Evolutionary conservation across 2,797 vertebrate species (phyloP).

Genomic region (Alosa sapidissima): DNA sequence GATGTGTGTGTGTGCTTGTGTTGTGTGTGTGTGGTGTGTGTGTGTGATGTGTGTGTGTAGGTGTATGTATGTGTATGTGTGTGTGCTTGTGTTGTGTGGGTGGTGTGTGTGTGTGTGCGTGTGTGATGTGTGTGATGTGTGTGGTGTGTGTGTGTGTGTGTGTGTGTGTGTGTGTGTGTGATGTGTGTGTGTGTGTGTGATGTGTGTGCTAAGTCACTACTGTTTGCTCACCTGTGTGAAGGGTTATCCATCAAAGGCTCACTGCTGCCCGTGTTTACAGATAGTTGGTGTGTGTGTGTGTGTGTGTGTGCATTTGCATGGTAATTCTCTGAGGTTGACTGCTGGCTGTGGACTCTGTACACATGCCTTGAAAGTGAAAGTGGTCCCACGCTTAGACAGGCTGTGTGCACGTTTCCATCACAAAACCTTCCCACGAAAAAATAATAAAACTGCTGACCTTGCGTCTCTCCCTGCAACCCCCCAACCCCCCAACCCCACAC

Average conservation of each 20-base stretch:
- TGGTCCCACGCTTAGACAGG: background rate
- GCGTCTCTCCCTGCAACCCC: background rate
- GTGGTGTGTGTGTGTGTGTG: slow-evolving; percentile 32
- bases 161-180: background rate
- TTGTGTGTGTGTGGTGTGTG: slow-evolving; percentile 29
- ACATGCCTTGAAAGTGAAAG: background rate
- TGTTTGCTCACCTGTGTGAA: background rate
- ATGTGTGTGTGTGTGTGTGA: slow-evolving; percentile 25
- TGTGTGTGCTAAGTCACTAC: background rate
- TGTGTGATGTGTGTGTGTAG: slow-evolving; percentile 22
- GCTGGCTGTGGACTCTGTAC: background rate
- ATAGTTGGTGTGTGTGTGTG: slow-evolving; percentile 9
- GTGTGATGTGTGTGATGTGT: background rate
- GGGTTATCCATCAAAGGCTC: background rate
- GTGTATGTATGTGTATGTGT: slow-evolving; percentile 13
- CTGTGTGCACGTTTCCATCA: background rate
- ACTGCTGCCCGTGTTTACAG: background rate
- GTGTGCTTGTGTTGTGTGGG: background rate
- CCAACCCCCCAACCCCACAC: background rate
- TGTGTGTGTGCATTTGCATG: background rate
- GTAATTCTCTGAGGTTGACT: background rate
- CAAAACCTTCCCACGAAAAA: background rate
- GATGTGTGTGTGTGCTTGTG: slow-evolving; percentile 15
- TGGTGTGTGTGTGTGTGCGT: slow-evolving; percentile 22
- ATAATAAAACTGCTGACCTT: slow-evolving; percentile 8